Evolutionary conservation across 1,140 invertebrate species (phyloP), one percentile per base, ranked within the genome.

Genomic region (Brachionus rubens): DNA sequence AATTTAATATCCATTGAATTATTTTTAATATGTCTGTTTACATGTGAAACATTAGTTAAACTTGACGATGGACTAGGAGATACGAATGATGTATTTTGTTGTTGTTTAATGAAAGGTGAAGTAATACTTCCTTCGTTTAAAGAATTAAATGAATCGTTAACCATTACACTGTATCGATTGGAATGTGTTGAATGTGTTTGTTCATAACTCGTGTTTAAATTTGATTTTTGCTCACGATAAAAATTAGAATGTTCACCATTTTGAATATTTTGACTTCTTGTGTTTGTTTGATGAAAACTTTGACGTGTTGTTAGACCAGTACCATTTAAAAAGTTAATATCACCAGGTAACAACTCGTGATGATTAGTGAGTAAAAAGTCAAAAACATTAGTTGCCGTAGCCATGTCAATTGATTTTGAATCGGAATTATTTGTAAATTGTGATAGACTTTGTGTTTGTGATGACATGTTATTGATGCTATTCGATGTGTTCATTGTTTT

Each of bases 321-420:
- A 19, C 50, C 68, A 2, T n/a, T 48, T 21, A 40, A 54, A 50
- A 72, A 72, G 28, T 54, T 72, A n/a, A 72, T 54, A 7, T 48
- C 68, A 54, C 46, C 68, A 1, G 68, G 46, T 12, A 72, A 72
- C 46, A 72, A 41, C 6, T 54, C 50, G 33, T 6, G 1, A 26
- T 72, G 68, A 50, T 72, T 72, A 3, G 68, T 50, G 9, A 72
- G 14, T 46, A 72, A 50, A 72, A 72, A 72, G n/a, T 72, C 68
- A 72, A 72, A 72, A 19, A 72, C 68, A 72, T 54, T 72, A 5
- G 68, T 72, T 19, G 68, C 68, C 41, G 46, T 72, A 12, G 26
- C 40, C 46, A 72, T 72, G 46, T 72, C 68, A n/a, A 72, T 72
- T 14, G 43, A 36, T 50, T 50, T 14, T 7, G 4, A 46, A 46